phyloP scores from a whole-genome alignment of 2,888 invertebrate genomes.

The Gerosis bhagava region DNA sequence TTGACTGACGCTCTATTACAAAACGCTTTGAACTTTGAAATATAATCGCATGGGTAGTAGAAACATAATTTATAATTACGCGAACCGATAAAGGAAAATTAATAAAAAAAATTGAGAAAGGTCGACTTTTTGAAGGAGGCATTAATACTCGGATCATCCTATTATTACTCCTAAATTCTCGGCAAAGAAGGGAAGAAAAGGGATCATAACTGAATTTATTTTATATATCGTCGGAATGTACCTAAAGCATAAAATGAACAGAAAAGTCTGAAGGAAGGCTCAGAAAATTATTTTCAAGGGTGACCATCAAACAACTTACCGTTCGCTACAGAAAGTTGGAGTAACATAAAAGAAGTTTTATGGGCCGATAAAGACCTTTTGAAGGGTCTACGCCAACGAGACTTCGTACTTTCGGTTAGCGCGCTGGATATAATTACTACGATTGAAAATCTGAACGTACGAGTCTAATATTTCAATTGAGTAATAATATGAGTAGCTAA shows the following conservation, averaged over 20 bases:
- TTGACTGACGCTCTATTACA: slow-evolving; percentile 1
- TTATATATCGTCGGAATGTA: slow-evolving; percentile 59
- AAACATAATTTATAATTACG: slow-evolving; percentile 15
- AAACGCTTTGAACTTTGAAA: slow-evolving; percentile 8
- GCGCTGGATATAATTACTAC: slow-evolving; percentile 19
- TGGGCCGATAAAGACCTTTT: slow-evolving; percentile 74
- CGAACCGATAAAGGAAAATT: slow-evolving; percentile 18
- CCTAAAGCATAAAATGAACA: slow-evolving; percentile 59
- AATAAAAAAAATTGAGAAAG: slow-evolving; percentile 47
- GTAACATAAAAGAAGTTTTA: slow-evolving; percentile 75
- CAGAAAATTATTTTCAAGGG: slow-evolving; percentile 72
- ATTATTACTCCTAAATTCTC: slow-evolving; percentile 62
- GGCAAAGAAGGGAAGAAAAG: slow-evolving; percentile 63
- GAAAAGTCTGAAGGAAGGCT: slow-evolving; percentile 56
- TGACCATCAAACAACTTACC: slow-evolving; percentile 73
- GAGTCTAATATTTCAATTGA: slow-evolving; percentile 6
- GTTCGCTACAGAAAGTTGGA: slow-evolving; percentile 66
- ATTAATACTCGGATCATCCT: slow-evolving; percentile 70
- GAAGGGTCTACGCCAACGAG: slow-evolving; percentile 57
- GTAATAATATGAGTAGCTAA: too few relatives aligned
- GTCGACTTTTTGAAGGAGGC: slow-evolving; percentile 65
- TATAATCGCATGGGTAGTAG: too few relatives aligned
- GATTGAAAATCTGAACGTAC: background rate
- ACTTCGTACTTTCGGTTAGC: slow-evolving; percentile 43
- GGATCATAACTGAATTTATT: slow-evolving; percentile 75